phyloP scores from a whole-genome alignment of 2,888 invertebrate genomes.

The Drosophila limbata region DNA sequence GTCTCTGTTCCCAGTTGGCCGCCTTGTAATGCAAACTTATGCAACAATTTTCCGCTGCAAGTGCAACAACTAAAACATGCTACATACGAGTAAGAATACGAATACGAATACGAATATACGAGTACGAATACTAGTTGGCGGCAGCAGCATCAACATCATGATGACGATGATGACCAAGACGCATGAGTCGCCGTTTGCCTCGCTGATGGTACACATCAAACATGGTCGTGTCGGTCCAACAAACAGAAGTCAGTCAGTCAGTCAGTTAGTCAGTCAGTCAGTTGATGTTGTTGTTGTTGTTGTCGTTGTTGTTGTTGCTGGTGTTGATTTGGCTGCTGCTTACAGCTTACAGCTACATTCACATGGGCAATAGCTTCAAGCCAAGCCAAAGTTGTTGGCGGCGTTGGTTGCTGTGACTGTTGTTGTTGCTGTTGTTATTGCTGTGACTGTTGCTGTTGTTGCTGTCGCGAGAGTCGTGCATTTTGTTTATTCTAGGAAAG shows the following conservation, averaged over 20 bases:
- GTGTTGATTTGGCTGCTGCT: slow-evolving; percentile 70
- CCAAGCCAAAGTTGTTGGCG: slow-evolving; percentile 71
- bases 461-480: slow-evolving; percentile 75
- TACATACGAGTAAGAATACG: slow-evolving; percentile 38
- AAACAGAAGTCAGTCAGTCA: slow-evolving; percentile 79
- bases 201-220: slow-evolving; percentile 77
- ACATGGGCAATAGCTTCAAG: slow-evolving; percentile 40
- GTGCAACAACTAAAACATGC: slow-evolving; percentile 73
- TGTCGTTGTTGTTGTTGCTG: slow-evolving; percentile 62
- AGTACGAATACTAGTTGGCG: slow-evolving; percentile 5
- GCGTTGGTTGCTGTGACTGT: slow-evolving; percentile 42
- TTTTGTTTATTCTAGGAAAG: slow-evolving; percentile 80
- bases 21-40: slow-evolving; percentile 72
- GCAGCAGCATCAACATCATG: slow-evolving; percentile 35
- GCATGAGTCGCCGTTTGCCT: slow-evolving; percentile 64
- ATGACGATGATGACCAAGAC: slow-evolving; percentile 61
- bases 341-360: slow-evolving; percentile 42
- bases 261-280: slow-evolving; percentile 62
- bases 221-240: slow-evolving; percentile 81
- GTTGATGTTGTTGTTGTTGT: slow-evolving; percentile 40
- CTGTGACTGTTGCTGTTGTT: slow-evolving; percentile 21
- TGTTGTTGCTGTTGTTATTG: slow-evolving; percentile 8
- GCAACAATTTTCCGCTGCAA: slow-evolving; percentile 78
- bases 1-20: slow-evolving; percentile 41
- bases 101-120: too few species aligned